Percentiles rank a stretch among this genome's conserved stretches.
Evolutionary conservation across 2,888 invertebrate species (phyloP).

Genomic region (Leptinotarsa rubiginosa): DNA sequence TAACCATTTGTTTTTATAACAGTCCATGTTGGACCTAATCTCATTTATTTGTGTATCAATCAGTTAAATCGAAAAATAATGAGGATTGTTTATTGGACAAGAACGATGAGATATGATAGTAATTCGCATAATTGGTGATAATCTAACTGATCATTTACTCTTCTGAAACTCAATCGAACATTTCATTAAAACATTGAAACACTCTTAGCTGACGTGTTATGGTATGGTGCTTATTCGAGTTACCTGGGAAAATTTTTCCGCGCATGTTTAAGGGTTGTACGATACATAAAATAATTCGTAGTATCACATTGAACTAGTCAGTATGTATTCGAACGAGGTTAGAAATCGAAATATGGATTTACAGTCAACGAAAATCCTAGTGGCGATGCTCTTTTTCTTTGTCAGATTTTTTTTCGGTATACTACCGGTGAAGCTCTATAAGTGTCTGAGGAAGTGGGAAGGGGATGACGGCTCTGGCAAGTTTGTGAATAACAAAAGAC

Average conservation of each 20-base stretch:
- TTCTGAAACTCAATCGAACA: not conserved
- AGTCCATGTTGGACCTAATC: too few relatives aligned
- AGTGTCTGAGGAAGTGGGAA: conserved; percentile 61
- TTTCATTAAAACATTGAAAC: not conserved
- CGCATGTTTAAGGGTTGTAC: conserved; percentile 2
- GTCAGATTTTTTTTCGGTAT: conserved; percentile 68
- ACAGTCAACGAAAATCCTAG: conserved; percentile 66
- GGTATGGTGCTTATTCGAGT: not conserved
- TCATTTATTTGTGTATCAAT: too few relatives aligned
- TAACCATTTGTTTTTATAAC: too few relatives aligned
- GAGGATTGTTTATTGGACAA: too few relatives aligned
- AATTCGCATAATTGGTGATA: too few relatives aligned
- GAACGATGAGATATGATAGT: too few relatives aligned
- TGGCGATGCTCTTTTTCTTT: conserved; percentile 66
- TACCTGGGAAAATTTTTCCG: not conserved
- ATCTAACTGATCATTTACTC: too few relatives aligned
- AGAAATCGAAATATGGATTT: conserved; percentile 71
- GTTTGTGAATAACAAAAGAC: conserved; percentile 59
- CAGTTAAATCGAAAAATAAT: too few relatives aligned
- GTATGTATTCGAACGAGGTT: conserved; percentile 2
- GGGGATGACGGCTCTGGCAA: conserved; percentile 54
- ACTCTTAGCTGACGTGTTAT: not conserved
- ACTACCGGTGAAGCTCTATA: conserved; percentile 68
- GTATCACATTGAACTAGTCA: conserved; percentile 12
- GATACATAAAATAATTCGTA: not conserved